Evolutionary conservation across 1,140 invertebrate genomes (phyloP).

Genomic region (Zaprionus nigranus): DNA sequence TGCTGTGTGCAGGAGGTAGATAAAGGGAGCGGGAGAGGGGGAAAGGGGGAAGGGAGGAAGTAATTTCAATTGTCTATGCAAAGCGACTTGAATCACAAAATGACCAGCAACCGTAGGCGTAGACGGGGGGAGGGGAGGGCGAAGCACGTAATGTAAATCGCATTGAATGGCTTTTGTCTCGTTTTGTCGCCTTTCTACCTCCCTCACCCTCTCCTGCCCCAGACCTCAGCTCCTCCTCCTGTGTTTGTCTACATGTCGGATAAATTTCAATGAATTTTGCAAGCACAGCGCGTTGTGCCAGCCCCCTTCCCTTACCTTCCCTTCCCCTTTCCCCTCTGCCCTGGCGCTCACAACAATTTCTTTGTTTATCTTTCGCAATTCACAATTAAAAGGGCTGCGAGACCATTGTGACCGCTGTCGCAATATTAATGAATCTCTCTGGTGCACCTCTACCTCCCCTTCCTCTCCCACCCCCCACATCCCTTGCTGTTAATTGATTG

Average conservation of each 20-base stretch:
- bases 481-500: conserved; percentile 68
- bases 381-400: conserved; percentile 75
- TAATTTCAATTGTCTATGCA: conserved; percentile 82
- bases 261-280: conserved; percentile 80
- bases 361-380: conserved; percentile 81
- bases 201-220: conserved; percentile 18
- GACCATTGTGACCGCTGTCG: conserved; percentile 72
- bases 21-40: not conserved
- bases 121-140: not conserved
- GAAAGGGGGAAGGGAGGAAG: not conserved
- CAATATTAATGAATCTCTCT: conserved; percentile 79
- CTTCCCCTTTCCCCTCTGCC: not conserved
- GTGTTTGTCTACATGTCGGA: conserved; percentile 34
- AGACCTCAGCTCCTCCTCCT: conserved; percentile 31
- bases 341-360: conserved; percentile 58
- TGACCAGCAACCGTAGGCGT: conserved; percentile 46
- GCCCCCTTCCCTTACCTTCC: conserved; percentile 2
- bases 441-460: not conserved
- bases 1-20: not conserved
- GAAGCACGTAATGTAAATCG: conserved; percentile 27
- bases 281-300: conserved; percentile 52
- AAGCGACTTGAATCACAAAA: conserved; percentile 73
- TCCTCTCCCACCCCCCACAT: not conserved
- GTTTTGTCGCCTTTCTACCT: conserved; percentile 42
- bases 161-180: conserved; percentile 67